Evolutionary conservation across 1,140 invertebrate species (phyloP), one percentile per base, ranked within the genome.

Genomic region (Ylistrum balloti): DNA sequence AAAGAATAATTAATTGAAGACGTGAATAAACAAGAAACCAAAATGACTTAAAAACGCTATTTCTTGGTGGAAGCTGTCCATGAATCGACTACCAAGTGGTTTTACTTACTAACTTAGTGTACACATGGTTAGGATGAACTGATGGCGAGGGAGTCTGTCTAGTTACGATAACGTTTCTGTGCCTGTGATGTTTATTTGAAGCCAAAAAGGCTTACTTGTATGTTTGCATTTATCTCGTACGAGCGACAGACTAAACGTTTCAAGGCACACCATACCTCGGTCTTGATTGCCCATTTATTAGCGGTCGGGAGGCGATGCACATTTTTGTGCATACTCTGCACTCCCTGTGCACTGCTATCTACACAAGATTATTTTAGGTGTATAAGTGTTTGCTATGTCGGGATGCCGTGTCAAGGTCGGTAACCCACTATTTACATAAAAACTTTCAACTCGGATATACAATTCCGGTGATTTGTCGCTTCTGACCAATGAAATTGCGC

Each of bases 201-300:
- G 56, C 56, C 56, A 74, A 74, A 74, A 74, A 74, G 56, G 56
- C 56, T 74, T 74, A 74, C 56, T 74, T 74, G 56, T 74, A 28
- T 74, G 56, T 74, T 74, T 74, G 56, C 56, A 74, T 74, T 74
- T 74, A 74, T 74, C 56, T 74, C 56, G 56, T 74, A 74, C 56
- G 56, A 74, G n/a, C 56, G 22, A 74, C 56, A 74, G 56, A 28
- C 56, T 74, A 74, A n/a, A 74, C 56, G n/a, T 74, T 28, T 74
- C 56, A 74, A 74, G 56, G 56, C 56, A 74, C 56, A 74, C 56
- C 56, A 74, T 11, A 74, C 56, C 56, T 28, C 56, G 28, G 22
- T 74, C 56, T 74, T 74, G 56, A 74, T 74, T 74, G 56, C 56
- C 56, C 56, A 74, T 74, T 74, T 74, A 74, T 74, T 74, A 74